These are phyloP conservation scores for Nansenia antarctica DNA, from an alignment of 2,113 vertebrate species.

Conservation along the genomic window DNA sequence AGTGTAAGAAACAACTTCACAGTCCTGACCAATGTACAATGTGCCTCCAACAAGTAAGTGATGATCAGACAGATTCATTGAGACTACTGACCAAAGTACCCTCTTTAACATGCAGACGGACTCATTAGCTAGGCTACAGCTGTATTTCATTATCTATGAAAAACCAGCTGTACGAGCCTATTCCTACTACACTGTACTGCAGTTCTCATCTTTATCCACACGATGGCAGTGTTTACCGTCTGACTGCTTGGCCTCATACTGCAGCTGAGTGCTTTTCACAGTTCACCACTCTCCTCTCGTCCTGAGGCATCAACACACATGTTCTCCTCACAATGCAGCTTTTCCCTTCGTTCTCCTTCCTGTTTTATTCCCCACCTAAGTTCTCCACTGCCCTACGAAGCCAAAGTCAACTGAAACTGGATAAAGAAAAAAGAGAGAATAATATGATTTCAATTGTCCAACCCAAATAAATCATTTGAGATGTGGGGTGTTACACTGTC, in stretches of 20 bases:
- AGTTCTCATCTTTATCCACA: slow-evolving; percentile 13
- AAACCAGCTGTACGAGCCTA: background rate
- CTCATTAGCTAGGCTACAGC: background rate
- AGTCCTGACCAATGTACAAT: slow-evolving; percentile 91
- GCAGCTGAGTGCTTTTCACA: background rate
- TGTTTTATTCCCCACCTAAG: background rate
- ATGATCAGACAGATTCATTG: background rate
- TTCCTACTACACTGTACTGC: background rate
- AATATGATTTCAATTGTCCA: too few relatives aligned
- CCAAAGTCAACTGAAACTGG: too few relatives aligned
- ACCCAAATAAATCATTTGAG: too few relatives aligned
- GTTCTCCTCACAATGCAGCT: background rate
- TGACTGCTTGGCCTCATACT: background rate
- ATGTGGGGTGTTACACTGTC: too few relatives aligned
- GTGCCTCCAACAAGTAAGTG: slow-evolving; percentile 92
- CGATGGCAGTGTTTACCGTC: slow-evolving; percentile 25
- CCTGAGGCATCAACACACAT: background rate
- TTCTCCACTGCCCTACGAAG: background rate
- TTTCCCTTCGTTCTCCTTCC: too few relatives aligned
- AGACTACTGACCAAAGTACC: too few relatives aligned
- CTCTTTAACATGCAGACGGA: too few relatives aligned
- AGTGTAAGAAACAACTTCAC: slow-evolving; percentile 98
- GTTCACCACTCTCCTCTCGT: background rate
- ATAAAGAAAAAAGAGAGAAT: too few relatives aligned
- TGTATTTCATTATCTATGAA: background rate